These are phyloP conservation scores for Macrochelys suwanniensis DNA, from an alignment of 2,797 vertebrate species.

Conservation along the genomic window DNA sequence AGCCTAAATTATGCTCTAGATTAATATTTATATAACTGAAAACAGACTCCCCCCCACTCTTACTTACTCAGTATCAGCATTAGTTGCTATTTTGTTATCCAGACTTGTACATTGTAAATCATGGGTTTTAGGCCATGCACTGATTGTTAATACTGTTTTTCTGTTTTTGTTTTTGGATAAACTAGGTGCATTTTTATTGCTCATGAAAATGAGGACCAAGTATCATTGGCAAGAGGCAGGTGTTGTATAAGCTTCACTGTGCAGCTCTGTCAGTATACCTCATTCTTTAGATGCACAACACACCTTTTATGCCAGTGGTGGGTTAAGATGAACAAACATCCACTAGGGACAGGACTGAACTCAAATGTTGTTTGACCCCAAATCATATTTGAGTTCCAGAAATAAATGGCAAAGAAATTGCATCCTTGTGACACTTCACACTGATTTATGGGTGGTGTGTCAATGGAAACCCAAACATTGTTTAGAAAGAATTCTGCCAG, in stretches of 20 bases:
- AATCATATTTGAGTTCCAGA: background rate
- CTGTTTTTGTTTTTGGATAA: background rate
- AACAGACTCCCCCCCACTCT: background rate
- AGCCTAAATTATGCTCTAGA: background rate
- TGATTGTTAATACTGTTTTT: conserved; percentile 2
- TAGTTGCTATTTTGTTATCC: background rate
- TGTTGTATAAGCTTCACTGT: background rate
- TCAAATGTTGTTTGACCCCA: background rate
- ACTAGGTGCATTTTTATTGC: conserved; percentile 6
- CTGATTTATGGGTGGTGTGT: background rate
- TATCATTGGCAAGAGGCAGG: background rate
- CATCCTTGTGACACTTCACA: background rate
- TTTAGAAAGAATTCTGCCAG: background rate
- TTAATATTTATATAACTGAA: background rate
- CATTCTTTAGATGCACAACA: conserved; percentile 31
- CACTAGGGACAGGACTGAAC: background rate
- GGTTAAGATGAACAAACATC: background rate
- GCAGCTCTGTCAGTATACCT: conserved; percentile 44
- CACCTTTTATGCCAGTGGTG: conserved; percentile 53
- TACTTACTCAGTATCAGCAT: background rate
- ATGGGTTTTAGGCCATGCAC: background rate
- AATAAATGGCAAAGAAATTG: background rate
- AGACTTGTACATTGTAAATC: background rate
- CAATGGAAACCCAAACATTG: background rate
- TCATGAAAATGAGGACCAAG: background rate